phyloP scores from a whole-genome alignment of 2,888 invertebrate species.

The Drosophila subsilvestris region DNA sequence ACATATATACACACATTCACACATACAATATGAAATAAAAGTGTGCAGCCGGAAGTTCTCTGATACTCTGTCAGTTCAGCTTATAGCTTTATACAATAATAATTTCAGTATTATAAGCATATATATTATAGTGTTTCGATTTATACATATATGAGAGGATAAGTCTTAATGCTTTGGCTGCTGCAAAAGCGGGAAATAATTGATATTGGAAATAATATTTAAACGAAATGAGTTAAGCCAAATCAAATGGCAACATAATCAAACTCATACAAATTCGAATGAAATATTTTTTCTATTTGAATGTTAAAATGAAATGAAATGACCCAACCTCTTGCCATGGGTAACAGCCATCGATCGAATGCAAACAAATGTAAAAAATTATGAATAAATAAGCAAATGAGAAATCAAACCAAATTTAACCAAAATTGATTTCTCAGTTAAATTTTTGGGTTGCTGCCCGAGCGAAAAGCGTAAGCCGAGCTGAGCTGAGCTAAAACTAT shows the following conservation, averaged over 20 bases:
- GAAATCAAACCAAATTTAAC: not conserved
- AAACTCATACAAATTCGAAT: not conserved
- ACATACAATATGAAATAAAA: not conserved
- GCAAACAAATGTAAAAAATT: not conserved
- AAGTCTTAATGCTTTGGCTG: too few relatives aligned
- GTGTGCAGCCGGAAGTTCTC: too few relatives aligned
- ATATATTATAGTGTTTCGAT: too few relatives aligned
- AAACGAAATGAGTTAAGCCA: not conserved
- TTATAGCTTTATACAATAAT: too few relatives aligned
- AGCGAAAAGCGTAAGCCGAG: constrained; percentile 13
- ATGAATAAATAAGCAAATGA: not conserved
- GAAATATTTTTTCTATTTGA: not conserved
- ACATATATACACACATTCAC: too few relatives aligned
- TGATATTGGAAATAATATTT: not conserved
- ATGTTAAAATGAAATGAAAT: not conserved
- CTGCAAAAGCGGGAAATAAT: too few relatives aligned
- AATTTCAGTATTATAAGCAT: too few relatives aligned
- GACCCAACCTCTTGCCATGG: not conserved
- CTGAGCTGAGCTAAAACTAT: constrained; percentile 2
- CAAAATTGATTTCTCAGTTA: not conserved
- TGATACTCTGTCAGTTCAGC: too few relatives aligned
- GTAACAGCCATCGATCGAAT: not conserved
- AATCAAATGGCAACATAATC: not conserved
- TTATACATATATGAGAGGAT: too few relatives aligned
- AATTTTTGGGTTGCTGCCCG: not conserved